Base-by-base conservation (phyloP, 2,113 vertebrate species). In the Merops nubicus region DNA sequence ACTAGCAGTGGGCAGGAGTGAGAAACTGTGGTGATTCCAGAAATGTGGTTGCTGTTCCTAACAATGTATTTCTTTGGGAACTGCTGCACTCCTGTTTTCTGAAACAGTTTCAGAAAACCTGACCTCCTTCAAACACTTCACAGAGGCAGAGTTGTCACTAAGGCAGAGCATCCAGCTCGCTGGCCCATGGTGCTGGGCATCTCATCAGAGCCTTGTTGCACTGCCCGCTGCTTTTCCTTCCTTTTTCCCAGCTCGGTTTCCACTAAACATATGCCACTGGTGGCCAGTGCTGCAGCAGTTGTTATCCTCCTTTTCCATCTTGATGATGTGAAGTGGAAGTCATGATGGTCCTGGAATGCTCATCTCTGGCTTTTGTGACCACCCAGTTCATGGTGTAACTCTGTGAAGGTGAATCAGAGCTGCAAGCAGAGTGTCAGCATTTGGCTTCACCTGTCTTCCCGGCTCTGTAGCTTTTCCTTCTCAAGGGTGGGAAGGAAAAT, bases 171-270 rank as follows among this genome's bases (percentile, higher is more conserved):
- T 17, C 28, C 9, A 12, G 40, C 31, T 70, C 4, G 0, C 4
- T 8, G 54, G 45, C 28, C 59, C 29, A 4, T 1, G 1, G 16
- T 6, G 2, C 9, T 0, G 2, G 15, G 5, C 3, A 1, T 18
- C 53, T 45, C 15, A 2, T 28, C 22, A 81, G 11, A 56, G 3
- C 17, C 48, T 64, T 1, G 0, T 9, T 5, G 18, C 2, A 0
- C n/a, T 51, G 23, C 14, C 20, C 34, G 64, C 38, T 72, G 21
- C 23, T 57, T 50, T 56, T 40, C 23, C 53, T 43, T 88, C 34
- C 45, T 78, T 48, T 59, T 88, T 40, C 36, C 33, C 50, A 69
- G 36, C 23, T 34, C 51, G 29, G 23, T 15, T 83, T 29, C 40
- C 4, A 0, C 38, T 26, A 56, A 82, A 57, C 7, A 6, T 15